Evolutionary conservation across 1,140 invertebrate genomes (phyloP).

Genomic region (Zaprionus africanus): DNA sequence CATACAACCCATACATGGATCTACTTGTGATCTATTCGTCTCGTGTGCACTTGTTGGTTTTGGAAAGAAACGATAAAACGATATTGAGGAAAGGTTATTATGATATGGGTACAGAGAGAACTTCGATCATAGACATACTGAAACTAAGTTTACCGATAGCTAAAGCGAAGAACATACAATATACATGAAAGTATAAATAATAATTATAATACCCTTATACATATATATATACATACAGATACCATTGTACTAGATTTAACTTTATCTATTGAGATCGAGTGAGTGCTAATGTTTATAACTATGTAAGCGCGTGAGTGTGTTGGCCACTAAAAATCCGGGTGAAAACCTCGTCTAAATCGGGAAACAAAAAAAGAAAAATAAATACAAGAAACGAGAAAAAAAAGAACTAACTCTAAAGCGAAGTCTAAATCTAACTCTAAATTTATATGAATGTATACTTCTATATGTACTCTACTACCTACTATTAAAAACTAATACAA

Average conservation of each 20-base stretch:
- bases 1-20: constrained; percentile 28
- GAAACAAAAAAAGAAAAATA: constrained; percentile 4
- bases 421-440: constrained; percentile 27
- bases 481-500: constrained; percentile 62
- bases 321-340: constrained; percentile 4
- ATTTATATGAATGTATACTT: constrained; percentile 72
- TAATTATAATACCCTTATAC: constrained; percentile 5
- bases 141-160: constrained; percentile 44
- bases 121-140: constrained; percentile 34
- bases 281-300: constrained; percentile 44
- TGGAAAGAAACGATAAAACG: constrained; percentile 25
- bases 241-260: constrained; percentile 38
- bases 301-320: constrained; percentile 36
- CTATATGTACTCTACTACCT: constrained; percentile 59
- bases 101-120: constrained; percentile 10
- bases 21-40: constrained; percentile 43
- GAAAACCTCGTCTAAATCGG: not conserved
- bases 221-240: constrained; percentile 11
- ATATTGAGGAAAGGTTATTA: not conserved
- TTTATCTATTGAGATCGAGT: constrained; percentile 27
- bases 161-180: constrained; percentile 31
- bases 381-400: not conserved
- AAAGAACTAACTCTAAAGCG: constrained; percentile 20
- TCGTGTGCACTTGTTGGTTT: constrained; percentile 66
- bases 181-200: constrained; percentile 1